These are phyloP conservation scores for Microplitis mediator DNA, from an alignment of 1,140 invertebrate genomes.

Conservation along the genomic window DNA sequence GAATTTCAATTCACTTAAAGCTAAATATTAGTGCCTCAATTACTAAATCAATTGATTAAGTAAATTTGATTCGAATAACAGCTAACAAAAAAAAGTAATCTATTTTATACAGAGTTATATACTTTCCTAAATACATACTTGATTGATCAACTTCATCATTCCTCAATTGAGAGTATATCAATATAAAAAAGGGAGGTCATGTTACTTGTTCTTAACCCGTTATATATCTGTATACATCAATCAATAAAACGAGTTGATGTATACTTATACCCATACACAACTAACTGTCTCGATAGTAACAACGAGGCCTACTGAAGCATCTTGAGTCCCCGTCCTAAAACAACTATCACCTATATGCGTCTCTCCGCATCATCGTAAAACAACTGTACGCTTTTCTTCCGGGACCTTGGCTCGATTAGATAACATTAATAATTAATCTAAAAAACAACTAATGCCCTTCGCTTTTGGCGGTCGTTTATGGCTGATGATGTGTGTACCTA, in stretches of 20 bases:
- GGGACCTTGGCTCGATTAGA: constrained; percentile 15
- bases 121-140: not conserved
- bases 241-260: not conserved
- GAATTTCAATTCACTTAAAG: too few relatives aligned
- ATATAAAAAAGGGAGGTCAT: not conserved
- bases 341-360: not conserved
- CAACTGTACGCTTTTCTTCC: constrained; percentile 9
- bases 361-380: too few relatives aligned
- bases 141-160: not conserved
- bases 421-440: not conserved
- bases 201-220: not conserved
- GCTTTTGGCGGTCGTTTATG: constrained; percentile 10
- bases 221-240: not conserved
- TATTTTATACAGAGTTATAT: too few relatives aligned
- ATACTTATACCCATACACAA: not conserved
- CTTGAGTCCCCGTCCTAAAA: not conserved
- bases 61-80: not conserved
- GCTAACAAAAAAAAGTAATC: not conserved
- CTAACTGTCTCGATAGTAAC: not conserved
- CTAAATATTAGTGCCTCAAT: too few relatives aligned
- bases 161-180: not conserved
- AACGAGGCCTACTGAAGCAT: not conserved
- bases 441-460: not conserved
- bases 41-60: not conserved
- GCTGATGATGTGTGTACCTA: not conserved